Percentiles rank a stretch among this genome's conserved stretches.
phyloP scores from a whole-genome alignment of 2,797 vertebrate genomes.

The Schizopygopsis malacanthus region DNA sequence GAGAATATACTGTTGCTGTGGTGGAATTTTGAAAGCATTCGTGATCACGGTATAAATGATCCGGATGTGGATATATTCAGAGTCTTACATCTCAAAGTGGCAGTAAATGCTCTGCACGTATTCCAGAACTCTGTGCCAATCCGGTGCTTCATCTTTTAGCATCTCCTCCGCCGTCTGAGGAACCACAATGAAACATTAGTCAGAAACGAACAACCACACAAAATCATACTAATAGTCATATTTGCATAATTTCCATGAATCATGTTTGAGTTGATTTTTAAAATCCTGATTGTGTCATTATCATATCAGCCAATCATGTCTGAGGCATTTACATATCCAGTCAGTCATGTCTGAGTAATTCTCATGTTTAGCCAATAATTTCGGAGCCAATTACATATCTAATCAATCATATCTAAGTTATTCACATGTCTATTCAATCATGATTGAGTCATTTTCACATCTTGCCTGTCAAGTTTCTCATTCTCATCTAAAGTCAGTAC shows the following conservation, averaged over 20 bases:
- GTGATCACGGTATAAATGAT: slow-evolving; percentile 12
- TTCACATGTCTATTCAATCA: neutral
- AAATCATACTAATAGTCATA: neutral
- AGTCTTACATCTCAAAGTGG: slow-evolving; percentile 83
- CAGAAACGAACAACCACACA: neutral
- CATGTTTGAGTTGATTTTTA: neutral
- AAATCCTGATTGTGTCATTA: neutral
- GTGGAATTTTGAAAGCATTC: slow-evolving; percentile 2
- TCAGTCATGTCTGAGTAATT: neutral
- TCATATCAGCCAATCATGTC: neutral
- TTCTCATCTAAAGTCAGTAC: neutral
- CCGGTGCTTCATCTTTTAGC: slow-evolving; percentile 79
- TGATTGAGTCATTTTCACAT: neutral
- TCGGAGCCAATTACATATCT: slow-evolving; percentile 6
- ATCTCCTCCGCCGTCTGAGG: slow-evolving; percentile 81
- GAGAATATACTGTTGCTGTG: neutral
- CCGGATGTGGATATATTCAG: neutral
- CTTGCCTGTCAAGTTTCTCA: neutral
- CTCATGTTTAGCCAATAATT: neutral
- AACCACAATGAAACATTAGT: slow-evolving; percentile 20
- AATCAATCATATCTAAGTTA: neutral
- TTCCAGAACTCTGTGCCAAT: slow-evolving; percentile 85
- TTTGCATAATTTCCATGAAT: neutral
- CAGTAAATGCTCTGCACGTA: slow-evolving; percentile 85
- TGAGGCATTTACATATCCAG: neutral